phyloP scores from a whole-genome alignment of 1,140 invertebrate genomes.

The Vollenhovia emeryi region DNA sequence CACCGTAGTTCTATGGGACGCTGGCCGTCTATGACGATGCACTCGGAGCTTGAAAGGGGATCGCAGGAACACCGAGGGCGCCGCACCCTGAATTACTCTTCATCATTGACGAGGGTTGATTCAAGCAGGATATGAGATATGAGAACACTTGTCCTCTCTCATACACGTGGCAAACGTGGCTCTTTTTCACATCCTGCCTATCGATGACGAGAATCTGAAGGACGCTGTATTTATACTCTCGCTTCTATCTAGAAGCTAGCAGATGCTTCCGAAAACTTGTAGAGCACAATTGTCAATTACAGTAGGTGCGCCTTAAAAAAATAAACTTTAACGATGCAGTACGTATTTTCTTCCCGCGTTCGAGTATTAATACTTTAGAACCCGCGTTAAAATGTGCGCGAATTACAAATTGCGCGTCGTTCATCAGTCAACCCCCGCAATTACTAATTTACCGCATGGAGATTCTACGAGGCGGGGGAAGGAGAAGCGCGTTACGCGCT shows the following conservation, averaged over 20 bases:
- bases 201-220: background rate
- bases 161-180: constrained; percentile 63
- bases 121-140: constrained; percentile 1
- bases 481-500: constrained; percentile 31
- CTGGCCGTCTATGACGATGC: background rate
- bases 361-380: background rate
- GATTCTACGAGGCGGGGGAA: background rate
- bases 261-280: background rate
- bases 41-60: constrained; percentile 28
- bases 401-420: constrained; percentile 24
- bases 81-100: background rate
- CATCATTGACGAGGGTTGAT: constrained; percentile 29
- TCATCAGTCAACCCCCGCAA: constrained; percentile 50
- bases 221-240: background rate
- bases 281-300: background rate
- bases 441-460: constrained; percentile 58
- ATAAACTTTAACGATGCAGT: constrained; percentile 1
- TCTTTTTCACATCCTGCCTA: constrained; percentile 68
- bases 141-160: constrained; percentile 71
- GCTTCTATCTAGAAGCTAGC: background rate
- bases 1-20: constrained; percentile 27
- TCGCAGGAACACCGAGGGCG: constrained; percentile 39
- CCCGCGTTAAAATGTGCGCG: background rate
- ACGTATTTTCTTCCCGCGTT: background rate
- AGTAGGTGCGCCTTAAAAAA: background rate